Percentiles rank a stretch among this genome's conserved stretches.
Conservation (phyloP, 2,888 invertebrate genomes). For the Fissipunctia ypsillon region DNA sequence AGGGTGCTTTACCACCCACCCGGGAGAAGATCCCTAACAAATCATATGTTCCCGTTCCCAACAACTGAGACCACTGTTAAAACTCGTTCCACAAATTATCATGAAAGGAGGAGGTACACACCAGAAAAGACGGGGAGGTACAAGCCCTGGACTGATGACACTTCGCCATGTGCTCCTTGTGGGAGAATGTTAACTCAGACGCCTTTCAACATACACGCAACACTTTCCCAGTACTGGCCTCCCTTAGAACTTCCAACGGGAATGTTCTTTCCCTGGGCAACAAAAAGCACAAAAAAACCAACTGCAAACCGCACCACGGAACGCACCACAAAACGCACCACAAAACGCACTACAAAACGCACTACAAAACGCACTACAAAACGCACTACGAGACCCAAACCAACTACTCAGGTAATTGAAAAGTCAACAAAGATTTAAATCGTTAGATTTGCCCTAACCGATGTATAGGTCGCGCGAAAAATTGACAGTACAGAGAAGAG, state of each 20-base stretch:
- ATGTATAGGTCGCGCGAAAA: too few relatives aligned
- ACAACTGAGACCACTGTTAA: background rate
- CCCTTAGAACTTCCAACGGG: background rate
- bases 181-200: background rate
- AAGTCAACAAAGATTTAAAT: background rate
- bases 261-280: too few relatives aligned
- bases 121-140: constrained; percentile 34
- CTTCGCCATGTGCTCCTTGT: constrained; percentile 22
- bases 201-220: rapidly evolving
- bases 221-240: constrained; percentile 2
- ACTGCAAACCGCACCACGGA: too few relatives aligned
- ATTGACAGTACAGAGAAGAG: background rate
- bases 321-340: background rate
- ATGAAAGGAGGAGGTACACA: constrained; percentile 68
- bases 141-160: constrained; percentile 31
- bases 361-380: background rate
- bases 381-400: background rate
- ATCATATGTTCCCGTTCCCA: background rate
- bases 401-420: constrained; percentile 31
- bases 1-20: constrained; percentile 10
- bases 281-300: too few relatives aligned
- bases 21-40: background rate
- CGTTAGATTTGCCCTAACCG: background rate
- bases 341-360: background rate
- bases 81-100: constrained; percentile 2